Percentiles rank a stretch among this genome's conserved stretches.
These are phyloP conservation scores for Tortrix viridana DNA, from an alignment of 2,888 invertebrate species.

Conservation along the genomic window DNA sequence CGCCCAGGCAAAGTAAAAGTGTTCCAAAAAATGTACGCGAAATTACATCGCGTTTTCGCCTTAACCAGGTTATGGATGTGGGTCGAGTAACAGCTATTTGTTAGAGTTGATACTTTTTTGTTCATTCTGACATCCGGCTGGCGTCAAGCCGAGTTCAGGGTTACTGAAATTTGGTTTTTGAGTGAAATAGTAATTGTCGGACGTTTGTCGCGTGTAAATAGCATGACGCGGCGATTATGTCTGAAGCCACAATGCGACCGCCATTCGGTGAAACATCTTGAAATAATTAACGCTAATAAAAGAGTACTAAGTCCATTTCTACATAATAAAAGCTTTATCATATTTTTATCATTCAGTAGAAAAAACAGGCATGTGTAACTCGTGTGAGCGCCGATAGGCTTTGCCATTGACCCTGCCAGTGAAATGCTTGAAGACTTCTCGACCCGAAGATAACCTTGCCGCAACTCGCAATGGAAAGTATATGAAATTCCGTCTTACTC, in stretches of 20 bases:
- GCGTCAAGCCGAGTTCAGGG: constrained; percentile 64
- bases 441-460: constrained; percentile 46
- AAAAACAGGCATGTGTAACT: constrained; percentile 18
- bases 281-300: background rate
- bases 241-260: background rate
- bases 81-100: constrained; percentile 81
- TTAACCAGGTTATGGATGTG: constrained; percentile 78
- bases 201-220: constrained; percentile 26
- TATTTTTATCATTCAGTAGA: constrained; percentile 14
- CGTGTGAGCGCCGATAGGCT: constrained; percentile 30
- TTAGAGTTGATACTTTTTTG: constrained; percentile 67
- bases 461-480: constrained; percentile 48
- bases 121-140: constrained; percentile 63
- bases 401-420: constrained; percentile 48
- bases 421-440: constrained; percentile 43
- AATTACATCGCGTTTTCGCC: constrained; percentile 83
- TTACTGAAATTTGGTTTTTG: constrained; percentile 56
- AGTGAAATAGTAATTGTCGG: constrained; percentile 41
- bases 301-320: constrained; percentile 5
- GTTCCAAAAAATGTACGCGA: constrained; percentile 81
- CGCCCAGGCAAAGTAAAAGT: constrained; percentile 80
- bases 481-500: constrained; percentile 44
- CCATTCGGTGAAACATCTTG: background rate
- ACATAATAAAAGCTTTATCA: background rate
- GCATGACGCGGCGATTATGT: constrained; percentile 12